Evolutionary conservation across 1,140 invertebrate species (phyloP).

Genomic region (Asobara japonica): DNA sequence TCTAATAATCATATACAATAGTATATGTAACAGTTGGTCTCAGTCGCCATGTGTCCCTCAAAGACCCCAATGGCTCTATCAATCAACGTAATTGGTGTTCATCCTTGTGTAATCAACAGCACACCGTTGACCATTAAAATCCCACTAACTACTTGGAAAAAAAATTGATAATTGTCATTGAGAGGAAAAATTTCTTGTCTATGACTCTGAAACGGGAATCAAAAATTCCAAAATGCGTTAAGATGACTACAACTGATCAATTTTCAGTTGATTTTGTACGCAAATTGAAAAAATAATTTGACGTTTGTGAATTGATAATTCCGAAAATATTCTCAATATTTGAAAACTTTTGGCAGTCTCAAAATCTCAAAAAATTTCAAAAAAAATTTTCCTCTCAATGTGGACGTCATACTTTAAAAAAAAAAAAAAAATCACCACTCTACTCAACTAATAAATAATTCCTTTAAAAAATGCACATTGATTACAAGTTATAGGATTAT

Average conservation of each 20-base stretch:
- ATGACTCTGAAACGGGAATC: no score
- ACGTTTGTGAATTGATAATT: no score
- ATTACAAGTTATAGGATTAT: not conserved
- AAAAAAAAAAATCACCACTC: not conserved
- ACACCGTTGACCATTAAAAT: conserved; percentile 61
- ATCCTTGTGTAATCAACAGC: conserved; percentile 62
- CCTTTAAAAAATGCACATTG: conserved; percentile 2
- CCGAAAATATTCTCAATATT: no score
- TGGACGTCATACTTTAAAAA: not conserved
- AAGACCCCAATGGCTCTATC: conserved; percentile 56
- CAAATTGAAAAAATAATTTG: no score
- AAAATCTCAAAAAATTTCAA: not conserved
- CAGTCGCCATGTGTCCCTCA: conserved; percentile 55
- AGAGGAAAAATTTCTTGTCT: conserved; percentile 43
- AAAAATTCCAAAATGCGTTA: no score
- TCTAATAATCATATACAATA: conserved; percentile 64
- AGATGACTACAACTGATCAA: no score
- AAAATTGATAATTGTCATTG: conserved; percentile 57
- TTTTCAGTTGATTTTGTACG: no score
- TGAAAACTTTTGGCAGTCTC: no score
- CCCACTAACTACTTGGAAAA: conserved; percentile 59
- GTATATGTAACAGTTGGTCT: conserved; percentile 65
- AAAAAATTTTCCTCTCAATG: not conserved
- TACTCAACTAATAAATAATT: conserved; percentile 1
- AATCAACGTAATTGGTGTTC: conserved; percentile 68